phyloP scores from a whole-genome alignment of 35 echinoderm and acorn worm species.

The Holothuria glaberrima region DNA sequence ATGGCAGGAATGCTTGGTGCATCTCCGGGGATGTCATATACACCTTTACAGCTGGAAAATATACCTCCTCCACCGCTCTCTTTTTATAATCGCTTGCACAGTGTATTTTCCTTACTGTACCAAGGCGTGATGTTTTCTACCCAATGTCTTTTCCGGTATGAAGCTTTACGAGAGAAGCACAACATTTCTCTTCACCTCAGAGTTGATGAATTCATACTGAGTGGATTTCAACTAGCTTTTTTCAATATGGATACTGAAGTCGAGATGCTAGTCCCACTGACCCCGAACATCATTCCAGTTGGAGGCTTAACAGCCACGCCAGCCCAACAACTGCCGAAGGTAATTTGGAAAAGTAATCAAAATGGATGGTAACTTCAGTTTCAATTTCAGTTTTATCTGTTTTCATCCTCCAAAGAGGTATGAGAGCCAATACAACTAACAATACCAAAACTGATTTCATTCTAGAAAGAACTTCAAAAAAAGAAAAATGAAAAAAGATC shows the following conservation, averaged over 20 bases:
- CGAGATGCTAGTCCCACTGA: background rate
- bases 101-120: background rate
- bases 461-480: no score
- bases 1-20: background rate
- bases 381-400: no score
- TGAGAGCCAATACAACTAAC: no score
- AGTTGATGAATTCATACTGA: background rate
- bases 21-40: background rate
- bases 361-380: no score
- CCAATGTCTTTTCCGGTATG: background rate
- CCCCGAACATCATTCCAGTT: constrained; percentile 10
- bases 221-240: background rate
- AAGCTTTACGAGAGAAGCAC: background rate
- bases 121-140: background rate
- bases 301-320: background rate
- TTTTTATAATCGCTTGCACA: background rate
- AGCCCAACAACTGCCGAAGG: background rate
- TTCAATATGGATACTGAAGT: background rate
- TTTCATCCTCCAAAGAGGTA: no score
- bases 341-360: background rate
- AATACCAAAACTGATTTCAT: no score
- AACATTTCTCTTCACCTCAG: background rate
- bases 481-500: no score
- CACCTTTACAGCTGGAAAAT: background rate
- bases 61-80: background rate